Evolutionary conservation across 37 sponge, comb jelly and placozoan species (phyloP), one percentile per base, ranked within the genome.

Genomic region (Beroe ovata): DNA sequence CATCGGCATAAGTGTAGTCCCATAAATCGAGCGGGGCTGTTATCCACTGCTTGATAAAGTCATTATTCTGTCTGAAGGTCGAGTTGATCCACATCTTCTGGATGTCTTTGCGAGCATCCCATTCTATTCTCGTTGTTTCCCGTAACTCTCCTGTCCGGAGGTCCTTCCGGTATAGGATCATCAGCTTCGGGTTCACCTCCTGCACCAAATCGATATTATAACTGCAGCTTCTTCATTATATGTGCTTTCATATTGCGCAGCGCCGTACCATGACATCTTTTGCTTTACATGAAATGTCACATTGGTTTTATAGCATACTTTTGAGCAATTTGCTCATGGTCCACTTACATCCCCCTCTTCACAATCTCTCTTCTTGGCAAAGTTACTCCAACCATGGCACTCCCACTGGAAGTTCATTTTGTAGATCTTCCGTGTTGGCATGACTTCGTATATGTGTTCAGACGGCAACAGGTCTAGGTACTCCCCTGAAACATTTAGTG

Each of bases 61-160:
- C 84, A 20, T 77, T 77, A 54, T 77, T 77, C 26, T 77, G 47
- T 40, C 84, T 38, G 84, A 41, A 77, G 3, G 47, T 42, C 23
- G 84, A 77, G 54, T 77, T 77, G 54, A 77, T 77, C 84, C 84
- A 77, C 84, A 77, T 77, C 33, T 77, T 77, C 84, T 23, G 23
- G 3, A 25, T 4, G 16, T 1, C 21, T 23, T 39, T 77, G 8
- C 28, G 41, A 23, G 54, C 54, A 40, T 77, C 84, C 84, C 84
- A 77, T 20, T 77, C 22, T 21, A 77, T 42, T 22, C 54, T 77
- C 0, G 84, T 77, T 2, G 84, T 77, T 25, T 77, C 84, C 28
- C 54, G n/a, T 2, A 77, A 54, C 47, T 36, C 84, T 0, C 38
- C 38, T 11, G 84, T n/a, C n/a, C 54, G 25, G 28, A 77, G 41